These are phyloP conservation scores for Girardinus metallicus DNA, from an alignment of 2,797 vertebrate species.

Conservation along the genomic window DNA sequence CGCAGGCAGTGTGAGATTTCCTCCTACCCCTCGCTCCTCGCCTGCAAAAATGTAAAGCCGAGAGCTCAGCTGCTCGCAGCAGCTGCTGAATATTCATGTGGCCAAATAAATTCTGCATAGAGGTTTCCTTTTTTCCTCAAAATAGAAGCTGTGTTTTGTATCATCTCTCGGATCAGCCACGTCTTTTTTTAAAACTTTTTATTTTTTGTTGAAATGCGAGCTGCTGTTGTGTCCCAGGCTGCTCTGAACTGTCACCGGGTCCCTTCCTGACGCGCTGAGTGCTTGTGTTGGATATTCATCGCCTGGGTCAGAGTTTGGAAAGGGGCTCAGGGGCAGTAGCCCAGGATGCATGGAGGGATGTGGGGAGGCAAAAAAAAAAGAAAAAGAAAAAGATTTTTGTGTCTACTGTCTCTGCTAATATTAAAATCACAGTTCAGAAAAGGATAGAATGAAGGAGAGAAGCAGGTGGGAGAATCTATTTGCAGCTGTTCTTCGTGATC, in stretches of 20 bases:
- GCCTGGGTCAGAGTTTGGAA: too few relatives aligned
- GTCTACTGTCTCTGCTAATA: too few relatives aligned
- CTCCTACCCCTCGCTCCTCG: slow-evolving; percentile 38
- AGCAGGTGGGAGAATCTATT: neutral
- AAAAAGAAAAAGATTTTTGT: too few relatives aligned
- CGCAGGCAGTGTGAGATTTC: slow-evolving; percentile 35
- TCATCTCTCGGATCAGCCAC: neutral
- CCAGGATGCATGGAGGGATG: too few relatives aligned
- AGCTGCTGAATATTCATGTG: slow-evolving; percentile 29
- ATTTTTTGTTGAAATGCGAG: neutral
- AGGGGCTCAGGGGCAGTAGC: too few relatives aligned
- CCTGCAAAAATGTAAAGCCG: slow-evolving; percentile 33
- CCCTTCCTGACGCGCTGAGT: neutral
- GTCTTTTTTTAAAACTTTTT: neutral
- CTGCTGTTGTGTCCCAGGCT: slow-evolving; percentile 16
- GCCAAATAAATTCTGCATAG: slow-evolving; percentile 22
- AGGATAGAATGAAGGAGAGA: too few relatives aligned
- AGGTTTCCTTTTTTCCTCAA: slow-evolving; percentile 3
- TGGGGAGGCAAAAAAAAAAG: too few relatives aligned
- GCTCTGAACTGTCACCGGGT: slow-evolving; percentile 3
- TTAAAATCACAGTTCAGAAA: too few relatives aligned
- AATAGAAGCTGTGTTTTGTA: neutral
- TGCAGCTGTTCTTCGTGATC: neutral
- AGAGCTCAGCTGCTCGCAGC: slow-evolving; percentile 1
- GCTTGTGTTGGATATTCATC: slow-evolving; percentile 1